phyloP scores from a whole-genome alignment of 2,797 vertebrate species.

The Jordanella pulchra region DNA sequence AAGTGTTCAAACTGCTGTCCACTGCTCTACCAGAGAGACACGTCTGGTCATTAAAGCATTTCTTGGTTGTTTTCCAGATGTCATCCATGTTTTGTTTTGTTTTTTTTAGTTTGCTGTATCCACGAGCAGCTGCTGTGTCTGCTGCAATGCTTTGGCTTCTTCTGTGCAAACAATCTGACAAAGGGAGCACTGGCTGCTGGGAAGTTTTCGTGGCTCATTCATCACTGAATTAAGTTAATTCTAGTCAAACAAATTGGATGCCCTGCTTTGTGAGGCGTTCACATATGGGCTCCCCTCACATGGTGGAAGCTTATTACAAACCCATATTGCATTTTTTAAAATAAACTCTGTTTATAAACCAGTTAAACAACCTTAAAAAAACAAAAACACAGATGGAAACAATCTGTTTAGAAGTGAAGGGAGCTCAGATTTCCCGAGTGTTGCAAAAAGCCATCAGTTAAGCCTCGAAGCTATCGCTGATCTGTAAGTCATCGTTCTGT shows the following conservation, averaged over 20 bases:
- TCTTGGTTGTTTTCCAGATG: conserved; percentile 17
- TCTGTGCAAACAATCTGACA: conserved; percentile 52
- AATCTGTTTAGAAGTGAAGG: conserved; percentile 7
- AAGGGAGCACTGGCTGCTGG: conserved; percentile 50
- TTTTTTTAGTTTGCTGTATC: conserved; percentile 38
- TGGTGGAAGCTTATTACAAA: conserved; percentile 14
- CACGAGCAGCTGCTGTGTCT: conserved; percentile 53
- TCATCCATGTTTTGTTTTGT: conserved; percentile 8
- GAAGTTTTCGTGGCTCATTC: conserved; percentile 65
- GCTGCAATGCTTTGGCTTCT: conserved; percentile 35
- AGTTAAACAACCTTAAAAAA: conserved; percentile 1
- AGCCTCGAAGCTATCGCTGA: not conserved
- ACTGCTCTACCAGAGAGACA: not conserved
- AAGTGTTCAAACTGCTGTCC: not conserved
- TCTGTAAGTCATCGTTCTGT: conserved; percentile 31
- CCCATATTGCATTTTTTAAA: not conserved
- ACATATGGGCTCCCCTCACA: conserved; percentile 45
- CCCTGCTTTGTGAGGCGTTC: conserved; percentile 57
- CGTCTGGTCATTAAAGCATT: not conserved
- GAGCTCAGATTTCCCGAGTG: conserved; percentile 18
- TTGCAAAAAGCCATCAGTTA: conserved; percentile 9
- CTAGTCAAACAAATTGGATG: conserved; percentile 58
- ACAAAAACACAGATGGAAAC: not conserved
- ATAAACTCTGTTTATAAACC: not conserved
- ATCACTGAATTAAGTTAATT: conserved; percentile 67